Base-by-base conservation (phyloP, 2,888 invertebrate species). In the Stenolophus ochropezus region DNA sequence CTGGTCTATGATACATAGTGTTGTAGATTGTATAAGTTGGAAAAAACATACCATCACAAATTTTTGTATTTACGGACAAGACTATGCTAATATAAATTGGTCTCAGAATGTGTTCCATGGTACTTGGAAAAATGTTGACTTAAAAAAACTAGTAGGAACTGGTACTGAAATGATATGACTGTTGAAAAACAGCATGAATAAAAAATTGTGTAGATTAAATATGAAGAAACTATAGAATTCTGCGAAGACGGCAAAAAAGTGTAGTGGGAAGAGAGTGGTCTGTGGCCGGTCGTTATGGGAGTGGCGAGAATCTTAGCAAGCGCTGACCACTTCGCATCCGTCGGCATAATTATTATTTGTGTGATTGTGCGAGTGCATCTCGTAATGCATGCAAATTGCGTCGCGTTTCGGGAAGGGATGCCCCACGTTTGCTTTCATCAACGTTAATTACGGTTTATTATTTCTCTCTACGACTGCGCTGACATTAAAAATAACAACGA, bases 401-500 rank as follows among this genome's bases (percentile, higher is more conserved):
- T 14, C 49, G 49, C 73, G 49, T 73, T 73, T 73, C 20, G 25
- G 73, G 49, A 25, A 51, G 73, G 49, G 49, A 42, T 18, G 71
- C 61, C 61, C 16, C 73, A 42, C 73, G 73, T 73, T 73, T 49
- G 53, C 75, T 75, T 75, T 75, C 75, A 75, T 75, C 75, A 75
- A 20, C 16, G 73, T 73, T 80, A 80, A 80, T 80, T 73, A 80
- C 80, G 25, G 51, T 80, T 73, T 80, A 73, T 80, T 56, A 80
- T 80, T 73, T 75, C 51, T 75, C 23, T 51, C 74, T 74, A 25
- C 25, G 49, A 18, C 53, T 25, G 53, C 53, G 51, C 49, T 49
- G 73, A 80, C 80, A 80, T 80, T 73, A 80, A 80, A 80, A 80
- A 80, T 80, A 61, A 61, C 78, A 80, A 71, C 80, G 71, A 80